Evolutionary conservation across 2,113 vertebrate genomes (phyloP).

Genomic region (Aepyceros melampus): DNA sequence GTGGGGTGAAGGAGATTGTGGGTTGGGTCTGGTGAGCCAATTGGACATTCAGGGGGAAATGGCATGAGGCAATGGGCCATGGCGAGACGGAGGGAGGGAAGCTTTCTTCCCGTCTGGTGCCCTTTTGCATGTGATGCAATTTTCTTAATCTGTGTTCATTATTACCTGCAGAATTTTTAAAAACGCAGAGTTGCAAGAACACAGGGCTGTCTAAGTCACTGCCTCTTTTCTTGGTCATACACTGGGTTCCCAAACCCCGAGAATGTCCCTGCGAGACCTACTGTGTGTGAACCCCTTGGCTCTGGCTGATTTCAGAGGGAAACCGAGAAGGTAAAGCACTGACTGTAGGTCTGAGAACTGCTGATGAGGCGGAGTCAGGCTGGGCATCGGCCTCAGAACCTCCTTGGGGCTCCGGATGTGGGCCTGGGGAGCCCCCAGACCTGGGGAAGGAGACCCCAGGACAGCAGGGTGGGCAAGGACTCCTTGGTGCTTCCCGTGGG

Average conservation of each 20-base stretch:
- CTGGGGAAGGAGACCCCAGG: not conserved
- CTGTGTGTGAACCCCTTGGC: rapidly evolving
- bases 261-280: rapidly evolving
- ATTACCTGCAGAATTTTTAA: not conserved
- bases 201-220: rapidly evolving
- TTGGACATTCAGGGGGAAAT: not conserved
- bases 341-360: rapidly evolving
- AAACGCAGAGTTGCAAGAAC: not conserved
- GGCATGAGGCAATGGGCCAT: rapidly evolving
- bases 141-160: rapidly evolving
- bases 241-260: rapidly evolving
- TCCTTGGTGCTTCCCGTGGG: rapidly evolving
- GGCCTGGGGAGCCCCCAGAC: rapidly evolving
- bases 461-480: rapidly evolving
- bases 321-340: rapidly evolving
- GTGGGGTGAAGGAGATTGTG: no score
- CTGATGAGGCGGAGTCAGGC: rapidly evolving
- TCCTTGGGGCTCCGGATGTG: rapidly evolving
- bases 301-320: not conserved
- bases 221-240: rapidly evolving
- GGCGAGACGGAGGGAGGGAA: not conserved
- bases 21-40: not conserved
- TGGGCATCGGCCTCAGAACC: not conserved
- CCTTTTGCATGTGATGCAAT: rapidly evolving
- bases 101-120: rapidly evolving